Evolutionary conservation across 1,140 invertebrate species (phyloP), one percentile per base, ranked within the genome.

Genomic region (Drosophila sulfurigaster): DNA sequence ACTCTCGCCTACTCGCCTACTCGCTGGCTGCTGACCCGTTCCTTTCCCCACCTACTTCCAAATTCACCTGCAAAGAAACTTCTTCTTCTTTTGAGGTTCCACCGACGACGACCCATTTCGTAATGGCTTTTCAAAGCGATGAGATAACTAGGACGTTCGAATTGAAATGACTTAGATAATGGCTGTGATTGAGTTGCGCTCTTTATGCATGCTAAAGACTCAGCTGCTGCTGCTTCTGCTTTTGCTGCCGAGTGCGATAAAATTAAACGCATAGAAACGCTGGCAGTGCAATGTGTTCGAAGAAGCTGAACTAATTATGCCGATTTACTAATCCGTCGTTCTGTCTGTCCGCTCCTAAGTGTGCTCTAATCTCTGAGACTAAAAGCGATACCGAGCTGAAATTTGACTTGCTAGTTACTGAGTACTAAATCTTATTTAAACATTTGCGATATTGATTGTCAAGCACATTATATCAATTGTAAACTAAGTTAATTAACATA

Each of bases 51-150:
- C 11, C 52, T 13, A 3, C 49, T 5, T 6, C 8, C 57, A 11
- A 10, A 49, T 52, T 49, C 7, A 41, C 62, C 63, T 66, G 43
- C 43, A 2, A n/a, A 38, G n/a, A 32, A 57, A 10, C 54, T 20
- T 20, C 20, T 20, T 20, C 20, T 20, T 20, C 20, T 57, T 41
- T 57, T 57, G 54, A 57, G 35, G 32, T 41, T 57, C 32, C 7
- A 57, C 54, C 54, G 35, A 41, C 54, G 5, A 20, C 20, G 2
- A 20, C 7, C 15, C 54, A 57, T 57, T 57, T 25, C 1, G 11
- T 20, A 57, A 57, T 20, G 52, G 15, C 54, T 57, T 38, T 15
- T 25, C 20, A 20, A 20, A 20, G 32, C 32, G 15, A 5, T 41
- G 32, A 10, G 54, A 57, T 57, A 57, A 54, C 30, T 38, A 38